Evolutionary conservation across 2,797 vertebrate genomes (phyloP).

Genomic region (Natrix natrix): DNA sequence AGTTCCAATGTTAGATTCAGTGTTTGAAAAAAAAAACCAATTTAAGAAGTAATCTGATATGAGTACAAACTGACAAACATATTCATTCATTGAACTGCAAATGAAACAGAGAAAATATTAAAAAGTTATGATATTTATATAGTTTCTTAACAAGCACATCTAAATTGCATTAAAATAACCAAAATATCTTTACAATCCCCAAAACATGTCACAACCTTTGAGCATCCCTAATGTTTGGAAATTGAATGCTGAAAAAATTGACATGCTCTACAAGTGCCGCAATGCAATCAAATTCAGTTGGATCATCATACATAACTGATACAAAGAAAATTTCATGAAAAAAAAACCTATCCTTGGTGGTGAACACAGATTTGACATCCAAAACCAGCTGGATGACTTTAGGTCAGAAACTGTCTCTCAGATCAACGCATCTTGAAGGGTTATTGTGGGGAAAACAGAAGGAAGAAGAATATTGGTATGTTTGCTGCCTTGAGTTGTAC

Average conservation of each 20-base stretch:
- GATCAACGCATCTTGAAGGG: not conserved
- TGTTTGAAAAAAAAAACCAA: not conserved
- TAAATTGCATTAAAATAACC: too few species aligned
- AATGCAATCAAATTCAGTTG: not conserved
- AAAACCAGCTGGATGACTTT: not conserved
- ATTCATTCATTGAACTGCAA: not conserved
- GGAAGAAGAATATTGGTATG: not conserved
- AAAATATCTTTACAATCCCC: too few species aligned
- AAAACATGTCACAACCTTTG: too few species aligned
- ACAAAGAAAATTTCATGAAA: not conserved
- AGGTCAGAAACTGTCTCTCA: not conserved
- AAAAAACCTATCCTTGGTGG: not conserved
- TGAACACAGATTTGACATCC: not conserved
- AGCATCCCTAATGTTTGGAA: too few species aligned
- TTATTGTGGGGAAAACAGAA: not conserved
- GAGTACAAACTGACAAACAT: not conserved
- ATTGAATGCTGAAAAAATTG: too few species aligned
- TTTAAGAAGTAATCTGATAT: not conserved
- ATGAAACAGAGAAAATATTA: too few species aligned
- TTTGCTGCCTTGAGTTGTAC: not conserved
- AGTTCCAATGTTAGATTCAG: not conserved
- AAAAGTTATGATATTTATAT: too few species aligned
- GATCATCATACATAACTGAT: not conserved
- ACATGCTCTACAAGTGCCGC: too few species aligned
- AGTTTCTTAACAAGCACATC: too few species aligned